A percentile compares a stretch with the other conserved stretches of the same genome.
Evolutionary conservation across 2,113 vertebrate genomes (phyloP).

Genomic region (Conger conger): DNA sequence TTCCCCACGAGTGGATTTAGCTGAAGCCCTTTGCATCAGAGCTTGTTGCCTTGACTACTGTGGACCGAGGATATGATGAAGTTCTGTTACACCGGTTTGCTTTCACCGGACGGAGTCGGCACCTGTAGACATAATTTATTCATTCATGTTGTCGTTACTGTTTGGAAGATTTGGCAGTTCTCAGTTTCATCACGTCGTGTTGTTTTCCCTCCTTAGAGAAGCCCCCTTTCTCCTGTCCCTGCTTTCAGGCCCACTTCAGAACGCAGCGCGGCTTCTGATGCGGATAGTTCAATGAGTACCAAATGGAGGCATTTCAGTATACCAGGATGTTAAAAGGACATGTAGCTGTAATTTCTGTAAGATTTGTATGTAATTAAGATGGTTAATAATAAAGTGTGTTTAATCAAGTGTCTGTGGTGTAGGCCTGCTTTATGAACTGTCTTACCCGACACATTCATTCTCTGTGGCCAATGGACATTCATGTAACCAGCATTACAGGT

Average conservation of each 20-base stretch:
- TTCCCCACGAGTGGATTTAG: not conserved
- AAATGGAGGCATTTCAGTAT: not conserved
- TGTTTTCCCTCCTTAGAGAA: not conserved
- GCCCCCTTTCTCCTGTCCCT: not conserved
- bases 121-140: not conserved
- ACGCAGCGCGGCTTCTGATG: not conserved
- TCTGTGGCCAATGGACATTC: not conserved
- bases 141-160: not conserved
- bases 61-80: not conserved
- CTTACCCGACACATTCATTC: not conserved
- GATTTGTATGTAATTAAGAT: constrained; percentile 70
- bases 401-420: constrained; percentile 3
- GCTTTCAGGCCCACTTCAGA: not conserved
- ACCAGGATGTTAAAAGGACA: constrained; percentile 8
- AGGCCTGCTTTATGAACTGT: not conserved
- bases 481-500: too few species aligned
- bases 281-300: not conserved
- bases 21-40: not conserved
- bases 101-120: not conserved
- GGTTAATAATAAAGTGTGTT: constrained; percentile 63
- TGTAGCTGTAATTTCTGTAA: constrained; percentile 64
- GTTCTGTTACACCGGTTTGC: not conserved
- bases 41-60: not conserved
- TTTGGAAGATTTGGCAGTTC: not conserved
- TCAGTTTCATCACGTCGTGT: not conserved